Percentiles rank a stretch among this genome's conserved stretches.
Evolutionary conservation across 2,888 invertebrate genomes (phyloP).

Genomic region (Clusia tigrina): DNA sequence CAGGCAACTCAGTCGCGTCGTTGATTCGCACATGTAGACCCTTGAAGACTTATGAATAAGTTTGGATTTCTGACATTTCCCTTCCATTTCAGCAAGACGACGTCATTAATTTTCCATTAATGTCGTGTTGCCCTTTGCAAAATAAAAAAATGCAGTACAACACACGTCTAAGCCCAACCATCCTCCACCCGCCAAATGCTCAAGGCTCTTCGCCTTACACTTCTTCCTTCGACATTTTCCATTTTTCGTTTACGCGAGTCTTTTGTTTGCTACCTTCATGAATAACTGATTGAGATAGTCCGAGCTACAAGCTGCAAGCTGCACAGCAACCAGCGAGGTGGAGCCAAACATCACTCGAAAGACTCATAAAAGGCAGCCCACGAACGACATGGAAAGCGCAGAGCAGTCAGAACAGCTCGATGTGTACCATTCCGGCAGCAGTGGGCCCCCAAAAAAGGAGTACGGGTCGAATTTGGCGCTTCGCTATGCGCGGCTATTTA

Average conservation of each 20-base stretch:
- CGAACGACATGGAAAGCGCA: too few species aligned
- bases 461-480: too few species aligned
- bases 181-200: not conserved
- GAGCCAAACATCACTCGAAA: not conserved
- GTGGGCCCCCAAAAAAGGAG: too few species aligned
- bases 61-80: conserved; percentile 29
- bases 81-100: conserved; percentile 11
- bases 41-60: conserved; percentile 23
- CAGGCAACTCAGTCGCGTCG: not conserved
- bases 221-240: conserved; percentile 10
- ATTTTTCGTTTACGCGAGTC: conserved; percentile 29
- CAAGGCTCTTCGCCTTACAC: conserved; percentile 2
- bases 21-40: not conserved
- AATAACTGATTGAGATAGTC: conserved; percentile 51
- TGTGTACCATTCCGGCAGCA: too few species aligned
- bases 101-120: conserved; percentile 36
- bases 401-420: too few species aligned
- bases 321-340: not conserved
- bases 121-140: conserved; percentile 18
- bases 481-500: too few species aligned
- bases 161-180: not conserved
- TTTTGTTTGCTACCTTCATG: conserved; percentile 54
- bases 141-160: conserved; percentile 21
- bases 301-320: not conserved
- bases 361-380: conserved; percentile 1